These are phyloP conservation scores for Leptinotarsa haldemani DNA, from an alignment of 2,888 invertebrate genomes.

Conservation along the genomic window DNA sequence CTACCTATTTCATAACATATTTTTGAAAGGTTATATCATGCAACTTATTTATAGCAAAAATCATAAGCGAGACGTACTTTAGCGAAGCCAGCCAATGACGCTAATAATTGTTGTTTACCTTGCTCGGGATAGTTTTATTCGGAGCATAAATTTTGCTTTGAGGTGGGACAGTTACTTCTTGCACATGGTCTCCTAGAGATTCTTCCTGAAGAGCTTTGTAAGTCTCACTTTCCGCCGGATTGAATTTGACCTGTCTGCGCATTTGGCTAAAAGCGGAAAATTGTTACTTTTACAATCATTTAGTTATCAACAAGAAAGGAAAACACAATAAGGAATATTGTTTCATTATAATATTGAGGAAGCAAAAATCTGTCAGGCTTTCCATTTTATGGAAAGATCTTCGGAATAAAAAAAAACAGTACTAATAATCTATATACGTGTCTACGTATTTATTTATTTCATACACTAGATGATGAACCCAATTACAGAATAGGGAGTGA, in stretches of 20 bases:
- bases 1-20: slow-evolving; percentile 1
- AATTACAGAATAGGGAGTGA: no score
- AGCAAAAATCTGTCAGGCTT: no score
- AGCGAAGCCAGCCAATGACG: slow-evolving; percentile 41
- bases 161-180: slow-evolving; percentile 78
- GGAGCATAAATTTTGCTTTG: slow-evolving; percentile 83
- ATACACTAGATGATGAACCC: no score
- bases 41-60: slow-evolving; percentile 15
- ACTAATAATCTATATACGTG: no score
- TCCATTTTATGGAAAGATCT: no score
- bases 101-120: slow-evolving; percentile 55
- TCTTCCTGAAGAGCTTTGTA: slow-evolving; percentile 88
- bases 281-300: no score
- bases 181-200: slow-evolving; percentile 71
- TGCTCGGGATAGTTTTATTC: slow-evolving; percentile 64
- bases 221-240: slow-evolving; percentile 90
- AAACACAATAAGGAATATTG: no score
- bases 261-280: slow-evolving; percentile 50
- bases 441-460: no score
- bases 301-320: no score
- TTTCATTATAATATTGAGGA: no score
- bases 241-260: slow-evolving; percentile 82
- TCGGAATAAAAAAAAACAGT: no score
- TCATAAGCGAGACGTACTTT: slow-evolving; percentile 42
- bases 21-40: slow-evolving; percentile 14